Evolutionary conservation across 2,888 invertebrate species (phyloP).

Genomic region (Scaptomyza parva): DNA sequence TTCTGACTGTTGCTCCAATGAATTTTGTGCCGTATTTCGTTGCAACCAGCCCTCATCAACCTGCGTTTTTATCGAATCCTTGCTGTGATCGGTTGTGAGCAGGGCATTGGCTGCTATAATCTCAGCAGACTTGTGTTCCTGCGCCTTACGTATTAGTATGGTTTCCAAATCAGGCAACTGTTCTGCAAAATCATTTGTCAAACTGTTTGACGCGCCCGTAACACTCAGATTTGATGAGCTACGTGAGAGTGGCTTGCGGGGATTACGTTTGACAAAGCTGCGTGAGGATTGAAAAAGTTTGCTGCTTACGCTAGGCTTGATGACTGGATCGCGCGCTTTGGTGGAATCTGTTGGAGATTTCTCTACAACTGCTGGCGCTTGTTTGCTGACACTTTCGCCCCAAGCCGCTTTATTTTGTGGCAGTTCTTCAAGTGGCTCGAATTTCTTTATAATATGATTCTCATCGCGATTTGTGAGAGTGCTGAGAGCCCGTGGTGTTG

Average conservation of each 20-base stretch:
- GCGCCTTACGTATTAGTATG: slow-evolving; percentile 81
- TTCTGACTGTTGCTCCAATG: slow-evolving; percentile 22
- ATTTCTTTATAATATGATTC: slow-evolving; percentile 74
- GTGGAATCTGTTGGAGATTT: slow-evolving; percentile 1
- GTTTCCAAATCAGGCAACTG: slow-evolving; percentile 84
- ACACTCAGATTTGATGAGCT: slow-evolving; percentile 40
- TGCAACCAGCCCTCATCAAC: slow-evolving; percentile 87
- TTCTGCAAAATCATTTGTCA: slow-evolving; percentile 21
- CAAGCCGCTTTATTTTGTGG: slow-evolving; percentile 85
- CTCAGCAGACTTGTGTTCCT: slow-evolving; percentile 71
- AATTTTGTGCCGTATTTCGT: slow-evolving; percentile 66
- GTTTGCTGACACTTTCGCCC: slow-evolving; percentile 82
- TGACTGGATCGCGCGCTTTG: slow-evolving; percentile 25
- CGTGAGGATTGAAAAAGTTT: slow-evolving; percentile 88
- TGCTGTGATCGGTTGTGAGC: slow-evolving; percentile 47
- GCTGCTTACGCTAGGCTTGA: slow-evolving; percentile 85
- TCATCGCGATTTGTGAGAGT: slow-evolving; percentile 67
- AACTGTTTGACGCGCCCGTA: background rate
- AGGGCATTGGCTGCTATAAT: slow-evolving; percentile 55
- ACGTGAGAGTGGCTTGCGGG: slow-evolving; percentile 88
- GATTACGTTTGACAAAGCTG: slow-evolving; percentile 90
- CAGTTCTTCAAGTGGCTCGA: slow-evolving; percentile 75
- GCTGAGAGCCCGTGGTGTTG: slow-evolving; percentile 47
- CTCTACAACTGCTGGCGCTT: slow-evolving; percentile 53
- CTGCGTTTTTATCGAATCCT: slow-evolving; percentile 63